Evolutionary conservation across 2,113 vertebrate species (phyloP), one percentile per base, ranked within the genome.

Genomic region (Etheostoma spectabile): DNA sequence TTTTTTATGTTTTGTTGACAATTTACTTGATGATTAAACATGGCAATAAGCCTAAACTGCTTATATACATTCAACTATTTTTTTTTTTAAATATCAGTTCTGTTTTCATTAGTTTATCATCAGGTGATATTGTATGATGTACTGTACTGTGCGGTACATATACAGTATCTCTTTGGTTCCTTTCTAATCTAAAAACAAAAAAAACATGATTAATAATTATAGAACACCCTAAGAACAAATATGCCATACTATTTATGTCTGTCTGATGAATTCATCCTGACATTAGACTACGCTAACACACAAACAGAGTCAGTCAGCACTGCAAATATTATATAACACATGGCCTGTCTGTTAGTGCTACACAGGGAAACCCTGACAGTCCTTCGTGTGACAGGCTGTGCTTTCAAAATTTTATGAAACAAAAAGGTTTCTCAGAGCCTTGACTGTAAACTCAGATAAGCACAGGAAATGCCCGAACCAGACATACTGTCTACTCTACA

Each of bases 311-410:
- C 56, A 59, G 78, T 88, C 78, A 84, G 80, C 74, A 65, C 74
- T 62, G 82, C 27, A 79, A 74, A 78, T 56, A 35, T 86, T 66
- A 77, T 38, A 51, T 61, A 82, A 85, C 79, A 74, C 69, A 83
- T 72, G 57, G 75, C 27, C 83, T 56, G 76, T 78, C 85, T 83
- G 65, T 85, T 67, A 83, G 55, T 86, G 82, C 61, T 77, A 86
- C 61, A 75, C 62, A 57, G 46, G 19, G 57, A 79, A 76, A 55
- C 67, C 59, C 59, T 77, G 70, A 77, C 77, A 71, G 67, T 70
- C 68, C 68, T 68, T 77, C 45, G 78, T 22, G 64, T 65, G 68
- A 80, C 82, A 55, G 18, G 56, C 65, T 74, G 59, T 4, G 51
- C 56, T 56, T 72, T 60, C 59, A 61, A 27, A 27, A 48, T 27